phyloP scores from a whole-genome alignment of 2,113 vertebrate genomes.

The Odontophorus gujanensis region DNA sequence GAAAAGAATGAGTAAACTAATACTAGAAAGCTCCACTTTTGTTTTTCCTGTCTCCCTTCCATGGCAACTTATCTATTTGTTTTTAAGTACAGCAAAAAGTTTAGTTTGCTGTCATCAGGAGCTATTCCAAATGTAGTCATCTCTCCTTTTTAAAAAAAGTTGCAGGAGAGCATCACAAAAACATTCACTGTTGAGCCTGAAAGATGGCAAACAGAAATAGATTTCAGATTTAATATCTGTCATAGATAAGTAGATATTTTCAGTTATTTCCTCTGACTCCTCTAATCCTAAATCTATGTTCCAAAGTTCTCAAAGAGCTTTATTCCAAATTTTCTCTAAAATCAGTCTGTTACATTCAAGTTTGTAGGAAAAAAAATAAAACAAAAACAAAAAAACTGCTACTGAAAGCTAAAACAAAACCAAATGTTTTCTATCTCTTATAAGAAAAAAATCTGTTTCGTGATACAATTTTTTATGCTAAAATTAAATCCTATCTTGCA shows the following conservation, averaged over 20 bases:
- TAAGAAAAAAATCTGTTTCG: not conserved
- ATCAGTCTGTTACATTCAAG: not conserved
- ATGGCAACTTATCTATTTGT: not conserved
- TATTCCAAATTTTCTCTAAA: not conserved
- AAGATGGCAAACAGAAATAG: not conserved
- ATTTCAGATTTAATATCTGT: conserved; percentile 14
- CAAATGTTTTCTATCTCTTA: not conserved
- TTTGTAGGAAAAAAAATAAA: not conserved
- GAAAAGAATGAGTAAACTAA: not conserved
- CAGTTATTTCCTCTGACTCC: not conserved
- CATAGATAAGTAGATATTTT: not conserved
- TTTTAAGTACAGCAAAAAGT: conserved; percentile 10
- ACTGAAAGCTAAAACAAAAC: not conserved
- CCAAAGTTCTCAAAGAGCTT: not conserved
- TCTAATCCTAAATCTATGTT: not conserved
- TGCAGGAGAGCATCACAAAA: conserved; percentile 1
- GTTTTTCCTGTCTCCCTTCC: conserved; percentile 8
- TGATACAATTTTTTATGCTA: not conserved
- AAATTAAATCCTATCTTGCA: not conserved
- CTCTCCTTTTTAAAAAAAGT: not conserved
- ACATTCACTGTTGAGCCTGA: conserved; percentile 1
- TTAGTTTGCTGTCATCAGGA: not conserved
- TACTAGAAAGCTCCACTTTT: not conserved
- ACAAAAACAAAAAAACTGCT: not conserved
- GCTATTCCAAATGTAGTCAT: not conserved